Evolutionary conservation across 2,113 vertebrate species (phyloP), one percentile per base, ranked within the genome.

Genomic region (Prochilodus magdalenae): DNA sequence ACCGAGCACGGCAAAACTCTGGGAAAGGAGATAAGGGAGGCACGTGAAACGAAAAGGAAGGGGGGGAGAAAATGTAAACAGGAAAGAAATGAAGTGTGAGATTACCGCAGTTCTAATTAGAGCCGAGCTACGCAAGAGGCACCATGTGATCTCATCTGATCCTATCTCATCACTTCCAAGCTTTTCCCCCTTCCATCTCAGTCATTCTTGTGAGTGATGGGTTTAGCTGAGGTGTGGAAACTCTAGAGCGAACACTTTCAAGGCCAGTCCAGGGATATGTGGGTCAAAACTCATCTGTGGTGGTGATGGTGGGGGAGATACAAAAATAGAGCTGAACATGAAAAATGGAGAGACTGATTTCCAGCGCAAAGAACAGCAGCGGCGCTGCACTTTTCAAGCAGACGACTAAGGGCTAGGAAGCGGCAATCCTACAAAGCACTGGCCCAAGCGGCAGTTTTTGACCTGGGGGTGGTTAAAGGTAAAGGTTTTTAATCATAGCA

Each of bases 261-360:
- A 16, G 75, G 60, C 66, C 7, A 67, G 51, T 7, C 3, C n/a
- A 49, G 57, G 86, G 63, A 62, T 75, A 79, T 85, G 67, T 85
- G 79, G 83, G 85, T 86, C 85, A 81, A 71, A 81, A 66, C 78
- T 66, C 77, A 74, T 83, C 70, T 76, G 71, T 73, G 82, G 33
- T 30, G 8, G 8, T 44, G 40, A 44, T 36, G 55, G 49, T 18
- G 57, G 78, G 70, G 84, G 69, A 72, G 71, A 49, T 71, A 18
- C n/a, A 51, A 79, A 87, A 86, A 85, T 85, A 86, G 83, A 81
- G 29, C 62, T 30, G 30, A 47, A 18, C 83, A 84, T 86, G 77
- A 83, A 84, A 86, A 87, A 87, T 84, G 83, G 81, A 86, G 74
- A 29, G 53, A 65, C 18, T 1, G 55, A 77, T 60, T 75, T 79